These are phyloP conservation scores for Papilio machaon DNA, from an alignment of 1,140 invertebrate genomes.

Conservation along the genomic window DNA sequence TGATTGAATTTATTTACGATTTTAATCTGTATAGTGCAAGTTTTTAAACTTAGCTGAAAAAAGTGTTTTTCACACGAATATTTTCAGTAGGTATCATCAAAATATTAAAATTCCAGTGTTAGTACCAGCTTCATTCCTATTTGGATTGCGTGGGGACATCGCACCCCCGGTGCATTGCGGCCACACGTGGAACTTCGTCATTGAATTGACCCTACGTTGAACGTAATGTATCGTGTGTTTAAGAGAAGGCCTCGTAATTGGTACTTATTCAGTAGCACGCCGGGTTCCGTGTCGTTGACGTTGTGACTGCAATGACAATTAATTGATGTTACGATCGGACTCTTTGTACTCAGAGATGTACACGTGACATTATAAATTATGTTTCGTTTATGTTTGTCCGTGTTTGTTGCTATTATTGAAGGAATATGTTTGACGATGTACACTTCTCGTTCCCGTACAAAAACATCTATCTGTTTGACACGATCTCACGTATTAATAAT, in stretches of 20 bases:
- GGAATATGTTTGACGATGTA: background rate
- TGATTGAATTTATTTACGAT: background rate
- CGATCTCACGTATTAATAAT: background rate
- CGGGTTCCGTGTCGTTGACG: slow-evolving; percentile 37
- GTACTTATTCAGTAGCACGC: slow-evolving; percentile 17
- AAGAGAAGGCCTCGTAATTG: slow-evolving; percentile 19
- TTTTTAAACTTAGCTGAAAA: background rate
- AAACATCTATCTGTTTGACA: background rate
- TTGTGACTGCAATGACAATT: slow-evolving; percentile 33
- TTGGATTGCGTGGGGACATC: background rate
- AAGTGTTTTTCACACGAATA: background rate
- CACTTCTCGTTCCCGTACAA: background rate
- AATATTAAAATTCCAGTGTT: background rate
- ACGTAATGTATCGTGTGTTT: slow-evolving; percentile 28
- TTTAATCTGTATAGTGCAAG: background rate
- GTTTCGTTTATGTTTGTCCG: background rate
- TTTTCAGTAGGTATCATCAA: no score
- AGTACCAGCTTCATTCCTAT: background rate
- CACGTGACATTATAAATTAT: slow-evolving; percentile 32
- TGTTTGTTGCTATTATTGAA: background rate
- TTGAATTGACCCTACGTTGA: slow-evolving; percentile 19
- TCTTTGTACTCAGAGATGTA: slow-evolving; percentile 23
- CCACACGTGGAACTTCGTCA: slow-evolving; percentile 6
- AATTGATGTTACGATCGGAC: slow-evolving; percentile 31
- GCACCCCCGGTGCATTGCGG: background rate